Evolutionary conservation across 2,888 invertebrate genomes (phyloP).

Genomic region (Synergus laeviventris): DNA sequence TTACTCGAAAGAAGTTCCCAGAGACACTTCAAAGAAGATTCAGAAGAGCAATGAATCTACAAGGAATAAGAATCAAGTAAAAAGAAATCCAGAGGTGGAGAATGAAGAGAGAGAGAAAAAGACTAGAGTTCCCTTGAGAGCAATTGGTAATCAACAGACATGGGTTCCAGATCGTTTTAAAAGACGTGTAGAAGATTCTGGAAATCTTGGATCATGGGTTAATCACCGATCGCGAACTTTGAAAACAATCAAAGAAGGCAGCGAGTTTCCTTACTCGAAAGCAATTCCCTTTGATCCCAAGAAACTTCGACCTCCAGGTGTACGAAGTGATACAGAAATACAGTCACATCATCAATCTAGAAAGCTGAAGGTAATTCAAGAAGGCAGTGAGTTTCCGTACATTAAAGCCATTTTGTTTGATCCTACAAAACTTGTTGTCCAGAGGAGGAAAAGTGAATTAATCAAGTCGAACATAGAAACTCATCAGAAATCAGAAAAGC

Average conservation of each 20-base stretch:
- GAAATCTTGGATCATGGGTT: not conserved
- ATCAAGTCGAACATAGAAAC: not conserved
- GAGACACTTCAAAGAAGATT: not conserved
- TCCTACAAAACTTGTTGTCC: constrained; percentile 1
- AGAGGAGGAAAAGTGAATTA: constrained; percentile 9
- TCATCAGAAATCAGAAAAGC: not conserved
- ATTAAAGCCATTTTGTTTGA: constrained; percentile 26
- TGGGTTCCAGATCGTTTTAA: not conserved
- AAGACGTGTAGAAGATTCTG: not conserved
- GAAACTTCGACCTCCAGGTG: not conserved
- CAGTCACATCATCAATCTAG: not conserved
- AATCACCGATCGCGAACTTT: not conserved
- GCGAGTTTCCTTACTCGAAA: not conserved
- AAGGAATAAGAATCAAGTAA: not conserved
- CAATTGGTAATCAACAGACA: not conserved
- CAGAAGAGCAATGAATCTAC: not conserved
- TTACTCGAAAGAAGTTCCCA: not conserved
- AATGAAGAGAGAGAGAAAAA: constrained; percentile 19
- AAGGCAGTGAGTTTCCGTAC: constrained; percentile 31
- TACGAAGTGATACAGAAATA: not conserved
- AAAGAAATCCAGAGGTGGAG: not conserved
- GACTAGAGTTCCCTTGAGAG: constrained; percentile 10
- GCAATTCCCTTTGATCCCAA: not conserved
- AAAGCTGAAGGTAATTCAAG: not conserved
- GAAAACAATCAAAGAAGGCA: not conserved